Conservation (phyloP, 2,797 vertebrate genomes). For the Rhabdophis nuchalis region DNA sequence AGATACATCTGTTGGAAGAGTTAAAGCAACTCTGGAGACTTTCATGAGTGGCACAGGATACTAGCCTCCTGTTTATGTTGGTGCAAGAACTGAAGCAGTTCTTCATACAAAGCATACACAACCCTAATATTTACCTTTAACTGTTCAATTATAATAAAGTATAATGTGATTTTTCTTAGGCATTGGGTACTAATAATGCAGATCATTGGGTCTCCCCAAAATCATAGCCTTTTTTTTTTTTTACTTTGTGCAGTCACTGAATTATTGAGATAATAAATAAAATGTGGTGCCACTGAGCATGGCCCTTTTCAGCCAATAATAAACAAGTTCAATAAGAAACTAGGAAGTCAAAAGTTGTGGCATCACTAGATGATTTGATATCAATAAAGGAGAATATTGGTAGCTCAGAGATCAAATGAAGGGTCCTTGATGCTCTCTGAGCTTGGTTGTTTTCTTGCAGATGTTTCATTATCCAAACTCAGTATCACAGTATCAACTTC, state of each 20-base stretch:
- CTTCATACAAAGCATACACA: neutral
- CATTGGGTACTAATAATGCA: neutral
- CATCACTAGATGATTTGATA: neutral
- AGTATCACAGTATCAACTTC: too few species aligned
- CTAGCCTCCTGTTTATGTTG: neutral
- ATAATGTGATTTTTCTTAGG: neutral
- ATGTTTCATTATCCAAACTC: neutral
- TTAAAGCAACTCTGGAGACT: neutral
- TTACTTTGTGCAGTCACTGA: neutral
- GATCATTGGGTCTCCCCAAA: neutral
- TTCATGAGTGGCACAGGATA: neutral
- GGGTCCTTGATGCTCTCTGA: neutral
- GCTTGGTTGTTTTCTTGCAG: neutral
- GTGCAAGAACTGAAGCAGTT: neutral
- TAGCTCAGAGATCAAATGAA: neutral
- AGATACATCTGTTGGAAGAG: neutral
- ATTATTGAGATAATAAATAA: neutral
- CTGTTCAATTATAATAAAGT: conserved; percentile 17
- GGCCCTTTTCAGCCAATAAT: neutral
- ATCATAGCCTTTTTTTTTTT: neutral
- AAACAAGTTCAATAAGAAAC: neutral
- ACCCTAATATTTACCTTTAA: neutral
- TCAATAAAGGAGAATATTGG: neutral
- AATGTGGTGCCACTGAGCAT: neutral
- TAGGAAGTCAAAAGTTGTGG: neutral